A percentile compares a stretch with the other conserved stretches of the same genome.
phyloP scores from a whole-genome alignment of 1,140 invertebrate species.

The Drosophila erecta region DNA sequence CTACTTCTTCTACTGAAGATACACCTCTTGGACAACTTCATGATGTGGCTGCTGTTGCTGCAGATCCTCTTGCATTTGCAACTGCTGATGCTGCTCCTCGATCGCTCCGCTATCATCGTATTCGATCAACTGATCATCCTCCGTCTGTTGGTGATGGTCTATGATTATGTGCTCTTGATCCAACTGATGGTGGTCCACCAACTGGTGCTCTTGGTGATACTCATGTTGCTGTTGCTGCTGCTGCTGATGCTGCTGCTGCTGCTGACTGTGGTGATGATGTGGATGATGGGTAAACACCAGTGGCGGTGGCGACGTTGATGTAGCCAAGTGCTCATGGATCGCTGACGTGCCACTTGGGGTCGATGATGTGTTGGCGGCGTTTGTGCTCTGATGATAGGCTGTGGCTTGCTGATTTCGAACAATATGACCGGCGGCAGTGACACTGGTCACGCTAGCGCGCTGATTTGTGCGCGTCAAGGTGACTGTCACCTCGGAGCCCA shows the following conservation, averaged over 20 bases:
- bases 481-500: slow-evolving; percentile 82
- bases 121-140: slow-evolving; percentile 66
- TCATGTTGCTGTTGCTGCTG: slow-evolving; percentile 46
- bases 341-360: slow-evolving; percentile 39
- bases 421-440: slow-evolving; percentile 83
- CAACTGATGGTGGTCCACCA: slow-evolving; percentile 59
- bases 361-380: slow-evolving; percentile 50
- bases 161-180: slow-evolving; percentile 72
- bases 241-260: slow-evolving; percentile 33
- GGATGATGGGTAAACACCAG: slow-evolving; percentile 65
- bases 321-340: slow-evolving; percentile 62
- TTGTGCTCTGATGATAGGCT: slow-evolving; percentile 61
- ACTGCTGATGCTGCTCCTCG: slow-evolving; percentile 65
- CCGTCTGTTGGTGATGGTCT: slow-evolving; percentile 70
- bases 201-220: slow-evolving; percentile 47
- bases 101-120: slow-evolving; percentile 65
- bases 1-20: slow-evolving; percentile 61
- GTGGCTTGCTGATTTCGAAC: slow-evolving; percentile 72
- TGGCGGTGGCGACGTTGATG: slow-evolving; percentile 64
- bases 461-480: slow-evolving; percentile 78
- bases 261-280: slow-evolving; percentile 47
- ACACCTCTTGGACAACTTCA: slow-evolving; percentile 77
- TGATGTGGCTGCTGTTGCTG: slow-evolving; percentile 63
- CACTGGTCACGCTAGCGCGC: slow-evolving; percentile 63
- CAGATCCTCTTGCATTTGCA: slow-evolving; percentile 61